Base-by-base conservation (phyloP, 2,113 vertebrate genomes). In the Formicarius rufipectus region DNA sequence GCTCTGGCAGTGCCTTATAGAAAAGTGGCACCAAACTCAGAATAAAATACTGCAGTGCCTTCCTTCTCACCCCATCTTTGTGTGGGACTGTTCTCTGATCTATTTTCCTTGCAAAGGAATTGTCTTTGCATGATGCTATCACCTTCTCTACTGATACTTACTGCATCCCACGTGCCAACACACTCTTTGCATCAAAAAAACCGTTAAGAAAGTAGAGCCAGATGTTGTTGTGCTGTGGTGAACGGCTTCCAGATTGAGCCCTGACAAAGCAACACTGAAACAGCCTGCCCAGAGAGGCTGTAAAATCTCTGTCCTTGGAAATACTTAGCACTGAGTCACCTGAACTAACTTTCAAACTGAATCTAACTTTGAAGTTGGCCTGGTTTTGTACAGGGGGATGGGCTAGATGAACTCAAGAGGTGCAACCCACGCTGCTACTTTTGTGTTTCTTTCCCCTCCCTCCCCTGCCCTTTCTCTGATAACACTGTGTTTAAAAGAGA, bases 171-270 rank as follows among this genome's bases (percentile, higher is more conserved):
- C 47, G 1, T 55, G 63, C 89, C 81, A 90, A 45, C 58, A 62
- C 62, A 37, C 59, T 8, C 85, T 93, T 91, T 56, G 69, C 73
- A 37, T 72, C 6, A 2, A 67, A 80, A 59, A 49, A 74, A 39
- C 62, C 12, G 64, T 28, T 28, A 39, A 62, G 90, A 52, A 87
- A 78, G 72, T 35, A 45, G 71, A 91, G 82, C 74, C 96, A 95
- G 89, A 88, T 94, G 76, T 88, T 80, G 75, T 58, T 88, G 76
- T 73, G 86, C 77, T 84, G 89, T 47, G 40, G 79, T 45, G 72
- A 83, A 79, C 6, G 2, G 83, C 79, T 96, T 90, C 85, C 86
- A 92, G 88, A 62, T 56, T 50, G 67, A 88, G 92, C 74, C 74
- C 53, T 7, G 7, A 75, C 49, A 55, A 84, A 53, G 66, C 78